Conservation (phyloP, 2,113 vertebrate species). For the Protobothrops flavoviridis region DNA sequence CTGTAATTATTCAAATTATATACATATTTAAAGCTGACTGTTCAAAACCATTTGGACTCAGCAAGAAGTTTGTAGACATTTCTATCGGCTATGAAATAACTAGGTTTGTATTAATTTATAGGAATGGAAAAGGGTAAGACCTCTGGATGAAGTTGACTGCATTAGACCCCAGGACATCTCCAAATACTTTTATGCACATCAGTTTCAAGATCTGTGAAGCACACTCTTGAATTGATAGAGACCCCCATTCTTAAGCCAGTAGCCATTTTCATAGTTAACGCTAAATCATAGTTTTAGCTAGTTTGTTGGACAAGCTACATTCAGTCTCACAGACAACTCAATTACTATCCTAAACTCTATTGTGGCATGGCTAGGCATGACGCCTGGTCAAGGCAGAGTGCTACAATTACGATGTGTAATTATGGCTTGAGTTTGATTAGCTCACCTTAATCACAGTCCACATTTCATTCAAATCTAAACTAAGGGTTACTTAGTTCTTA, state of each 20-base stretch:
- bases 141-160: neutral
- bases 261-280: neutral
- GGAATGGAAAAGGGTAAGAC: neutral
- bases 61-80: neutral
- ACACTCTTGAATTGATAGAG: neutral
- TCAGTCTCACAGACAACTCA: neutral
- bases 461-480: neutral
- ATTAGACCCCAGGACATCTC: neutral
- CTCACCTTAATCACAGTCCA: neutral
- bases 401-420: neutral
- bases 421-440: neutral
- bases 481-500: neutral
- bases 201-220: neutral
- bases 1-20: neutral
- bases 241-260: neutral
- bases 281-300: neutral
- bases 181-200: neutral
- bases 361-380: neutral
- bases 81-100: neutral
- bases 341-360: neutral
- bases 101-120: neutral
- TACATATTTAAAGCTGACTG: neutral
- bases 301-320: neutral
- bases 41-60: no score
- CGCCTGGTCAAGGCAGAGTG: neutral